Evolutionary conservation across 2,113 vertebrate genomes (phyloP).

Genomic region (Uria lomvia): DNA sequence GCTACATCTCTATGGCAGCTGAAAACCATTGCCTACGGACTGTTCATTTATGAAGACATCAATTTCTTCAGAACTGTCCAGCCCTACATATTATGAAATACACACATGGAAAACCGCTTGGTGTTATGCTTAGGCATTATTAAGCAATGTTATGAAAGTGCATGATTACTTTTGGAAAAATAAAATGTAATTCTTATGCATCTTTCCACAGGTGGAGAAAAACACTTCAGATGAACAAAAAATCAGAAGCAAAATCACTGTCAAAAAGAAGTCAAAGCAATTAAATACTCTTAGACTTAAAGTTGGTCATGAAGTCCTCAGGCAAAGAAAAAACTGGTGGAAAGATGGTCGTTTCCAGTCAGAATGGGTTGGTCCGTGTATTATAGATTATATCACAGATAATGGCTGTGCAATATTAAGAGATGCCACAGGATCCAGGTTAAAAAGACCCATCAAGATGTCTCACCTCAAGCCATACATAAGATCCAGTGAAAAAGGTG

Average conservation of each 20-base stretch:
- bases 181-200: not conserved
- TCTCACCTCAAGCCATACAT: slow-evolving; percentile 73
- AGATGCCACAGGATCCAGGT: slow-evolving; percentile 60
- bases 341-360: slow-evolving; percentile 76
- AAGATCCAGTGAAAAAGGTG: slow-evolving; percentile 62
- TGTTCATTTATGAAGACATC: not conserved
- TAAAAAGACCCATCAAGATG: slow-evolving; percentile 78
- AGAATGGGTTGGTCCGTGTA: slow-evolving; percentile 73
- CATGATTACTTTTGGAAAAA: not conserved
- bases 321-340: slow-evolving; percentile 76
- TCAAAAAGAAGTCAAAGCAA: slow-evolving; percentile 69
- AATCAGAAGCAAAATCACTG: slow-evolving; percentile 41
- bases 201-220: slow-evolving; percentile 42
- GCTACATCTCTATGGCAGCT: not conserved
- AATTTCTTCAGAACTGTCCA: not conserved
- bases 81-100: not conserved
- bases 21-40: not conserved
- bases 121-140: not conserved
- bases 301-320: slow-evolving; percentile 77
- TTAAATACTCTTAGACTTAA: slow-evolving; percentile 68
- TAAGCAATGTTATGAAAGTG: not conserved
- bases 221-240: slow-evolving; percentile 22
- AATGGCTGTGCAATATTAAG: slow-evolving; percentile 71
- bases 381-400: slow-evolving; percentile 76
- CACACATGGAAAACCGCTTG: not conserved